Conservation (phyloP, 2,797 vertebrate species). For the Diglossa cyanea region DNA sequence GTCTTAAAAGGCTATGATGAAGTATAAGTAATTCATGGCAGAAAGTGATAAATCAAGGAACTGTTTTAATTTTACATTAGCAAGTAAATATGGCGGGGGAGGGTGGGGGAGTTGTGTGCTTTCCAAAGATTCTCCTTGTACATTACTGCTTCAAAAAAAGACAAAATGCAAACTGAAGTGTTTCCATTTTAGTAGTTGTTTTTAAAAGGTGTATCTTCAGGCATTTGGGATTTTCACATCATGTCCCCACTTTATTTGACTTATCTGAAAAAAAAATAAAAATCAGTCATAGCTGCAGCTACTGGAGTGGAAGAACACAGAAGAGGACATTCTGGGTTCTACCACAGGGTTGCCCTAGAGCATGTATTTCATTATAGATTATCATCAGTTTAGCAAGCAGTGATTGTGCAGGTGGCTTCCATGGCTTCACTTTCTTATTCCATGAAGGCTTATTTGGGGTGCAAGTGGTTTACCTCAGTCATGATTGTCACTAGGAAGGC, state of each 20-base stretch:
- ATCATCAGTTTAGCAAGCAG: not conserved
- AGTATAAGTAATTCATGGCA: not conserved
- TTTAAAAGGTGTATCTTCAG: not conserved
- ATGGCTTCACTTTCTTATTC: not conserved
- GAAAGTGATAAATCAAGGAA: not conserved
- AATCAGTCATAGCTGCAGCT: not conserved
- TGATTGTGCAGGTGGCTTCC: not conserved
- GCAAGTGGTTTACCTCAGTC: not conserved
- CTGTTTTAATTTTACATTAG: not conserved
- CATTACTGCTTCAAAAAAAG: not conserved
- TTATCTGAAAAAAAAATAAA: not conserved
- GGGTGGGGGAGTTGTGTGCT: fast-evolving
- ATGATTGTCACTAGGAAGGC: not conserved
- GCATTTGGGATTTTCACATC: not conserved
- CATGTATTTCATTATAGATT: not conserved
- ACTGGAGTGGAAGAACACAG: not conserved
- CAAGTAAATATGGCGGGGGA: not conserved
- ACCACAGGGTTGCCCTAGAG: not conserved
- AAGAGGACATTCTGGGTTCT: not conserved
- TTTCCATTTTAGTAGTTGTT: not conserved
- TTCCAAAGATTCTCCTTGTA: not conserved
- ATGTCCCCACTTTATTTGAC: not conserved
- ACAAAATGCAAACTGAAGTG: not conserved
- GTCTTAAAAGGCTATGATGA: not conserved
- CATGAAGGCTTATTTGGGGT: not conserved